Base-by-base conservation (phyloP, 2,797 vertebrate genomes). In the Babyrousa celebensis region DNA sequence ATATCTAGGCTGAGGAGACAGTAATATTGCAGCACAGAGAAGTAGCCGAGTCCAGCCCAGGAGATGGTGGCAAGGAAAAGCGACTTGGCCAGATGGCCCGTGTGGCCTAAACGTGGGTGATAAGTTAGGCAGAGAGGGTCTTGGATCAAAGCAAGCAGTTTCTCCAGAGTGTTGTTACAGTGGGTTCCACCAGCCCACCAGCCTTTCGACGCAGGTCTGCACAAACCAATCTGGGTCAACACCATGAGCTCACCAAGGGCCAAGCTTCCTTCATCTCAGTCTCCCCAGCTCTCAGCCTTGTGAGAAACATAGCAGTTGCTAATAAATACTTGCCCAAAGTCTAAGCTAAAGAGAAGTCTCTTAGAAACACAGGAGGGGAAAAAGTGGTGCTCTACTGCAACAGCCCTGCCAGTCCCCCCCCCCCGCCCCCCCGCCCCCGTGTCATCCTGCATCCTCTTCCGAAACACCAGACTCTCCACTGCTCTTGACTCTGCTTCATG, bases 171-270 rank as follows among this genome's bases (percentile, higher is more conserved):
- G 6, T 9, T 78, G 36, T 60, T 54, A 60, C 15, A 80, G 43
- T 27, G 56, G 25, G 5, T 12, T 85, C 48, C 36, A 17, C 25
- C 25, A 29, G 23, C 20, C 40, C 63, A 56, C 11, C 4, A 63
- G 75, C 23, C 65, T 21, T 79, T n/a, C 54, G 0, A 5, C 5
- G 5, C 11, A n/a, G 5, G 21, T 48, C 20, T 18, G 9, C n/a
- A 16, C 12, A 23, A 68, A 56, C 14, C 14, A 77, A 72, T 58
- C n/a, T 29, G 1, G 11, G 27, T 12, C 6, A 58, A 67, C 17
- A 12, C 20, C 52, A 36, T 15, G 17, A 56, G 18, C 21, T 67
- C 27, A 0, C 52, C 36, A 71, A 86, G 75, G 29, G 27, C 48
- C n/a, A 12, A 36, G 52, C 12, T 63, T 29, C 11, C 4, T 71